Base-by-base conservation (phyloP, 2,888 invertebrate species). In the Aporophyla nigra region DNA sequence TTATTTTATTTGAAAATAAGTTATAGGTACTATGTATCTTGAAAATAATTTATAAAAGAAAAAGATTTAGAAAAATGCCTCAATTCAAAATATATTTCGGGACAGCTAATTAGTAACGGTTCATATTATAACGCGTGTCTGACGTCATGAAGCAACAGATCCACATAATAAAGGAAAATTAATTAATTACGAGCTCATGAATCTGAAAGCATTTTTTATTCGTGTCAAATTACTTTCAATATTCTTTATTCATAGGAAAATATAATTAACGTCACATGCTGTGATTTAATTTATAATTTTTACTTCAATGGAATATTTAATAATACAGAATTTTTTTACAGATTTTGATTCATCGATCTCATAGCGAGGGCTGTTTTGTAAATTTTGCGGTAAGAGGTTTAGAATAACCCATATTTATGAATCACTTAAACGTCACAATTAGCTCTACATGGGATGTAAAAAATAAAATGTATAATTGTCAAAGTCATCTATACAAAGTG, bases 111-210 rank as follows among this genome's bases (percentile, higher is more conserved):
- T 71, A 61, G 46, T 49, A 78, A 19, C 51, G 21, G 16, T n/a
- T 56, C n/a, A 58, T 33, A 51, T 59, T 33, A 51, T 59, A 59
- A 62, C 53, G 62, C 51, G 51, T 65, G 59, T 76, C 33, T 53
- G 53, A 71, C 24, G 24, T 71, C 67, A 68, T 58, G 71, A 49
- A 70, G 49, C 67, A 33, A 12, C 49, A 53, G 33, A 65, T 58
- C 40, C 16, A 67, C 58, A 58, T 71, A 58, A 70, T 33, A 24
- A 58, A 66, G 66, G 27, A 66, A 71, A 65, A 58, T 27, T 72
- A 43, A 83, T 85, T 74, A 81, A 80, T 74, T 58, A 76, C 21
- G 56, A 81, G 54, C 67, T 85, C 84, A 83, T 85, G 84, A 85
- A 77, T 74, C 70, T 33, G n/a, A 61, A 72, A 67, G 62, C 53